Base-by-base conservation (phyloP, 2,888 invertebrate species). In the Lasioglossum villosulum region DNA sequence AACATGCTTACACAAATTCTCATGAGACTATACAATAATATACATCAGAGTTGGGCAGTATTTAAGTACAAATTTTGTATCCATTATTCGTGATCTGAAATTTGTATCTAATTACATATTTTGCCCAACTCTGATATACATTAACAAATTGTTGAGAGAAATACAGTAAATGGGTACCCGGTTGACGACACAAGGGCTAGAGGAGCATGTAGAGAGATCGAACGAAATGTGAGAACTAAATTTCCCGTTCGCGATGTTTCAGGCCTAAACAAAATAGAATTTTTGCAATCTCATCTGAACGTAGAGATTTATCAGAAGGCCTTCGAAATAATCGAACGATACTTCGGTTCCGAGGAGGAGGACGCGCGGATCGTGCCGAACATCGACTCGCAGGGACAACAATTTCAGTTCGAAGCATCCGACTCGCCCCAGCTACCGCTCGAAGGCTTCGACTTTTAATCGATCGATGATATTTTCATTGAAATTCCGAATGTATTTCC, bases 241-340 rank as follows among this genome's bases (percentile, higher is more conserved):
- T 68, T 34, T 34, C 2, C 23, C 68, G 1, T 71, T n/a, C 59
- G 0, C 37, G 14, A 71, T 68, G 92, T 96, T 95, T 27, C 94
- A 98, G 98, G 99, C 94, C 96, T 99, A 95, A 99, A 99, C 95
- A 99, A 99, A 96, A 99, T 99, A 90, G 99, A 99, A 96, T 99
- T 98, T 95, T 96, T 99, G 77, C 99, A 99, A 95, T 98, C 99
- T 71, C 99, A 99, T 95, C 98, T 99, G 95, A 99, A 99, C 94
- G 97, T 98, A 95, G 99, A 99, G 92, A 98, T 99, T 90, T 99
- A 99, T 96, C 98, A 99, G 95, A 99, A 99, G 95, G 98, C 99
- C 76, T 99, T 98, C 95, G 98, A 99, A 95, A 99, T 99, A 91
- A 99, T 99, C 92, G 99, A 99, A 95, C 97, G 97, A 94, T 99